Evolutionary conservation across 2,888 invertebrate species (phyloP), one percentile per base, ranked within the genome.

Genomic region (Microdon myrmicae): DNA sequence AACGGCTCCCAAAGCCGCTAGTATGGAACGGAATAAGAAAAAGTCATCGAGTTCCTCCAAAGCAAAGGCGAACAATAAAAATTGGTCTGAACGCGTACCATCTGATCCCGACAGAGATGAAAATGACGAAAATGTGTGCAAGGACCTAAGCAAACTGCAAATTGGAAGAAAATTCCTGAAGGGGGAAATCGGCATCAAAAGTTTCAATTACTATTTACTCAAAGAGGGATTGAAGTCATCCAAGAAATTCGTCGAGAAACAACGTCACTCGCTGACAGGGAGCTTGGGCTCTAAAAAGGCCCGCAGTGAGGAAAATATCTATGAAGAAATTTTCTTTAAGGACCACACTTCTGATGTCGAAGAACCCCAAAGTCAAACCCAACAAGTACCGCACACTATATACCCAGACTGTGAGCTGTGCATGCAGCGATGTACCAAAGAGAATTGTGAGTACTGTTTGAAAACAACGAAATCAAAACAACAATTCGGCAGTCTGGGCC

Each of bases 181-280:
- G 22, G 80, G 80, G 0, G 80, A 80, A 69, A 80, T 80, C 16
- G 80, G 80, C 47, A 80, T 80, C 6, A 79, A 79, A 64, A 80
- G 80, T 71, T 80, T 80, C 61, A 80, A 80, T 49, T 80, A 80
- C 60, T 80, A 80, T 68, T 69, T 80, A 13, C 69, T 80, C 0
- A 80, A 80, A 55, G 80, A 80, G 68, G 79, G 80, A 3, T 56
- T 80, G 4, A 79, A 79, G 58, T 77, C 77, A 32, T 74, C 77
- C 0, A 79, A 79, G 44, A 79, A 79, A 54, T 71, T 74, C 55
- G 72, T 74, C 0, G 75, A 76, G 16, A 79, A 78, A 49, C 76
- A 76, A 34, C 71, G 73, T 26, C 69, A 70, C 16, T 68, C 71
- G 0, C 47, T 69, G 3, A 39, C 64, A 17, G 16, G 61, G 8